Conservation (phyloP, 2,113 vertebrate species). For the Alligator mississippiensis region DNA sequence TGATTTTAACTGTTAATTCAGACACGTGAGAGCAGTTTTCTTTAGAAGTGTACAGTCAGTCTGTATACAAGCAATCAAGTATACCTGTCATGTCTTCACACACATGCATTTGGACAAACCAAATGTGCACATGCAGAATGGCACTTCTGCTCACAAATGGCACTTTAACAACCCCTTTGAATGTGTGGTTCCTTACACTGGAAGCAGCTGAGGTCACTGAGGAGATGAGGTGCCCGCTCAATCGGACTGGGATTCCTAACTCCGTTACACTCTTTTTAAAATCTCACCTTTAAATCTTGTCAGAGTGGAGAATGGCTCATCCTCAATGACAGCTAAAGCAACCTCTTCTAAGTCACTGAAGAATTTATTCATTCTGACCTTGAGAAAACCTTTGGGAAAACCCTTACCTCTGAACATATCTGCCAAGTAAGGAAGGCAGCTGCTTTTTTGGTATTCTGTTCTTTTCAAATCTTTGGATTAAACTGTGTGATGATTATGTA, state of each 20-base stretch:
- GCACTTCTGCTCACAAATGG: not conserved
- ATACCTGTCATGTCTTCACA: not conserved
- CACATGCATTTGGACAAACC: not conserved
- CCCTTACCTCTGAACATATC: not conserved
- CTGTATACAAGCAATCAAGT: not conserved
- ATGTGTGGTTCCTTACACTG: not conserved
- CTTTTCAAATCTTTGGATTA: not conserved
- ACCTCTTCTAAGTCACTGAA: not conserved
- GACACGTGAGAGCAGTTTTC: not conserved
- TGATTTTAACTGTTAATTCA: not conserved
- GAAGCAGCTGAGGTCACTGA: not conserved
- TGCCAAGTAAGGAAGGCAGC: not conserved
- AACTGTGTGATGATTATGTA: not conserved
- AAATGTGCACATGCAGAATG: not conserved
- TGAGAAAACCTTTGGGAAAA: not conserved
- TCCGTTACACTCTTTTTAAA: not conserved
- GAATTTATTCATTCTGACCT: conserved; percentile 15
- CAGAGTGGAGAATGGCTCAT: not conserved
- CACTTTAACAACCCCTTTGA: not conserved
- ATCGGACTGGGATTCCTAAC: not conserved
- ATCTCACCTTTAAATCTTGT: not conserved
- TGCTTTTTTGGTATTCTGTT: not conserved
- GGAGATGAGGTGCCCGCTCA: not conserved
- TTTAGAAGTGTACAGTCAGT: not conserved
- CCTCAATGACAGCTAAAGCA: not conserved